Evolutionary conservation across 2,797 vertebrate genomes (phyloP).

Genomic region (Coendou prehensilis): DNA sequence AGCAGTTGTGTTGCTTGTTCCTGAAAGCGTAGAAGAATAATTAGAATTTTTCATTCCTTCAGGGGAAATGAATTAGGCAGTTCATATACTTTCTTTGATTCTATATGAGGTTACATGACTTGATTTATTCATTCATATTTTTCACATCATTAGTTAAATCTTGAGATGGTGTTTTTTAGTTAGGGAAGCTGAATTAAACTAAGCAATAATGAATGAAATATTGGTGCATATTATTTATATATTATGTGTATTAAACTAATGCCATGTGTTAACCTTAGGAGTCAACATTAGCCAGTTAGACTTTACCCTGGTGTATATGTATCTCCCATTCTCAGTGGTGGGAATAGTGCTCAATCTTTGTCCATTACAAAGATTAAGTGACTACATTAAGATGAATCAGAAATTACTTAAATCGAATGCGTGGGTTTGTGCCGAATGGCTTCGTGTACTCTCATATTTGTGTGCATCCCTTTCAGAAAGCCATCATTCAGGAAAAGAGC

Average conservation of each 20-base stretch:
- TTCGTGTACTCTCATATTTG: conserved; percentile 8
- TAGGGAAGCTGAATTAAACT: not conserved
- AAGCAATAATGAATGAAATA: not conserved
- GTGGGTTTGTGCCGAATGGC: not conserved
- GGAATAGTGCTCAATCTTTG: not conserved
- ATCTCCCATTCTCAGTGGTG: not conserved
- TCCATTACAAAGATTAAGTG: conserved; percentile 16
- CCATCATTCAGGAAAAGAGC: not conserved
- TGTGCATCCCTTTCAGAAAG: conserved; percentile 70
- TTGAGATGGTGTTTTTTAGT: conserved; percentile 24
- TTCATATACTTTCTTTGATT: not conserved
- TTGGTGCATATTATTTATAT: not conserved
- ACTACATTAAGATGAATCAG: not conserved
- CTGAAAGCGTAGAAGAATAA: not conserved
- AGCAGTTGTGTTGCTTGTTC: not conserved
- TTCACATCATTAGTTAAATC: conserved; percentile 15
- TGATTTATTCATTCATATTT: conserved; percentile 18
- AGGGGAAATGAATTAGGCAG: conserved; percentile 4
- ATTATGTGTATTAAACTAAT: not conserved
- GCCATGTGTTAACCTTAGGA: not conserved
- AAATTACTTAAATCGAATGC: conserved; percentile 38
- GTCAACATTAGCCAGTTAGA: conserved; percentile 28
- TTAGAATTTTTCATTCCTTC: not conserved
- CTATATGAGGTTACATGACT: not conserved
- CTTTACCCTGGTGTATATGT: not conserved